Conservation (phyloP, 2,888 invertebrate genomes). For the Cosmia trapezina region DNA sequence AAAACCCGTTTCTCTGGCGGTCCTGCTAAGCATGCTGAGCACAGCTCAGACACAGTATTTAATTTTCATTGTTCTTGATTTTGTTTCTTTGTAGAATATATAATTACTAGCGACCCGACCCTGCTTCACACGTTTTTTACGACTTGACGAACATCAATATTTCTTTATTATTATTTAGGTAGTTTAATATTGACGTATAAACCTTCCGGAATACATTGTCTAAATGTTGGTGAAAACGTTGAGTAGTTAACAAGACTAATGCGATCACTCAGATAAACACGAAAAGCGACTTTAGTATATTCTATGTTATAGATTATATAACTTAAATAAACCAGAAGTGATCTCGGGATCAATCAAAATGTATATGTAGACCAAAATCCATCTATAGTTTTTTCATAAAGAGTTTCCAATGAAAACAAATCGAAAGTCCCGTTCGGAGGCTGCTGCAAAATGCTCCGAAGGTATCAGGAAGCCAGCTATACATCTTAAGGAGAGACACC, state of each 20-base stretch:
- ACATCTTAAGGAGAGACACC: conserved; percentile 71
- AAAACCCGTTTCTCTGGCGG: no score
- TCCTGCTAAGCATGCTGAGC: no score
- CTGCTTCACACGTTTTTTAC: neutral
- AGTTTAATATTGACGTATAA: no score
- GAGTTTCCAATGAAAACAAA: conserved; percentile 39
- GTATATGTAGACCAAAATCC: neutral
- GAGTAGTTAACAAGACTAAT: neutral
- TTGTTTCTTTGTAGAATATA: neutral
- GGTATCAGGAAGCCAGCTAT: conserved; percentile 71
- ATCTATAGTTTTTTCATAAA: neutral
- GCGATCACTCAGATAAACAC: neutral
- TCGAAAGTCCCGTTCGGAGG: conserved; percentile 10
- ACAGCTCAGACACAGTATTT: neutral
- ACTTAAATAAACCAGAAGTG: neutral
- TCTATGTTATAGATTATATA: no score
- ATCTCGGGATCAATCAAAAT: neutral
- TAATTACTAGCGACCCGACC: neutral
- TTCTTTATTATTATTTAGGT: no score
- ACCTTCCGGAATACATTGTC: no score
- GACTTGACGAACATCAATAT: neutral
- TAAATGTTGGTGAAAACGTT: no score
- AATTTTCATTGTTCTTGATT: neutral
- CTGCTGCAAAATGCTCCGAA: conserved; percentile 52
- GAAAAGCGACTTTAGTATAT: neutral